Evolutionary conservation across 37 sponge, comb jelly and placozoan species (phyloP).

Genomic region (Cliona cf. orientalis): DNA sequence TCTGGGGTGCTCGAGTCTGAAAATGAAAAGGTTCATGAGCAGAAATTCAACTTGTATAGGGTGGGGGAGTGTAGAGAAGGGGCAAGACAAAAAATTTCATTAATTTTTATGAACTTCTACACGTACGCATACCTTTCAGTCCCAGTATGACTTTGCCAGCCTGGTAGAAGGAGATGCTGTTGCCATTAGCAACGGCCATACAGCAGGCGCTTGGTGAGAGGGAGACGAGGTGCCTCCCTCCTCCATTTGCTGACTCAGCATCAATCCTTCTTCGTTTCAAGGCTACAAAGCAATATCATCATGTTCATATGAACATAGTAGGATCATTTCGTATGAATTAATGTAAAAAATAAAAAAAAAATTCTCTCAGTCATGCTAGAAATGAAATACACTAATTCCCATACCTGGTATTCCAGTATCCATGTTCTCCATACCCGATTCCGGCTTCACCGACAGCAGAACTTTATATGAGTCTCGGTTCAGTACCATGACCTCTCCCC

Average conservation of each 20-base stretch:
- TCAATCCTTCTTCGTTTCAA: too few species aligned
- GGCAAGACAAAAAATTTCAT: background rate
- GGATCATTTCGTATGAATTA: too few species aligned
- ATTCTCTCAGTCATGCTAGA: too few species aligned
- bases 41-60: background rate
- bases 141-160: constrained; percentile 13
- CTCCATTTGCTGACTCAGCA: background rate
- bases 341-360: too few species aligned
- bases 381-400: too few species aligned
- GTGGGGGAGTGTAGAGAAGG: background rate
- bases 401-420: too few species aligned
- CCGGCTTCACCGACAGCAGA: background rate
- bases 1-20: constrained; percentile 28
- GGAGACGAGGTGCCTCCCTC: constrained; percentile 3
- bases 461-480: constrained; percentile 17
- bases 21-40: background rate
- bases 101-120: background rate
- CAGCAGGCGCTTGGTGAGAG: constrained; percentile 65
- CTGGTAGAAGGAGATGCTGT: constrained; percentile 15
- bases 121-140: constrained; percentile 24
- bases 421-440: background rate
- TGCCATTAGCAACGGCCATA: constrained; percentile 15
- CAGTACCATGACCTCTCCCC: constrained; percentile 23
- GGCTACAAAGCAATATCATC: too few species aligned
- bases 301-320: background rate